Percentiles rank a stretch among this genome's conserved stretches.
Conservation (phyloP, 2,888 invertebrate species). For the Dorcus parallelipipedus region DNA sequence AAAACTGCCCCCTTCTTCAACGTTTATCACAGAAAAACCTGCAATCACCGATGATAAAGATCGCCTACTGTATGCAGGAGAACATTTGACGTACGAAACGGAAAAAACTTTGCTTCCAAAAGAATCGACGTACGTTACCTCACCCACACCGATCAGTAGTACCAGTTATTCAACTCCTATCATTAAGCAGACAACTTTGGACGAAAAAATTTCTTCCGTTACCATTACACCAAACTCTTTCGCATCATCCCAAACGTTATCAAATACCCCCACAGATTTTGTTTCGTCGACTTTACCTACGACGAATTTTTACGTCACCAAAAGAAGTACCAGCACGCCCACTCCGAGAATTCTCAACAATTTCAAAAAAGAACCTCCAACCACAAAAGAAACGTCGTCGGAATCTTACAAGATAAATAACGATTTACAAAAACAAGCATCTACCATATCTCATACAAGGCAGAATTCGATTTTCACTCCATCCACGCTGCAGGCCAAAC, state of each 20-base stretch:
- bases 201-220: slow-evolving; percentile 24
- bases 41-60: background rate
- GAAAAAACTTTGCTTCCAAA: background rate
- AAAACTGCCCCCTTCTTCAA: slow-evolving; percentile 65
- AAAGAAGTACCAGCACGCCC: slow-evolving; percentile 4
- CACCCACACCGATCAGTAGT: slow-evolving; percentile 21
- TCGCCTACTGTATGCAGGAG: slow-evolving; percentile 32
- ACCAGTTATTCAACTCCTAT: slow-evolving; percentile 8
- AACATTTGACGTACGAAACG: slow-evolving; percentile 19
- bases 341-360: background rate
- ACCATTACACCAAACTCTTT: slow-evolving; percentile 43
- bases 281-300: slow-evolving; percentile 19
- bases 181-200: slow-evolving; percentile 7
- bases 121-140: slow-evolving; percentile 21
- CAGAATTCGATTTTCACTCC: slow-evolving; percentile 35
- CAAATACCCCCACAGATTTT: slow-evolving; percentile 9
- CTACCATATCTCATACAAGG: slow-evolving; percentile 35
- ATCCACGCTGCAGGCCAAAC: slow-evolving; percentile 23
- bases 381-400: background rate
- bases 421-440: slow-evolving; percentile 38
- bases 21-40: slow-evolving; percentile 1
- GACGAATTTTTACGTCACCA: slow-evolving; percentile 15
- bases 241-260: slow-evolving; percentile 22
- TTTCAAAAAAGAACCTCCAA: background rate
- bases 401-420: slow-evolving; percentile 19